Conservation (phyloP, 2,113 vertebrate genomes). For the Halcyon malimbica region DNA sequence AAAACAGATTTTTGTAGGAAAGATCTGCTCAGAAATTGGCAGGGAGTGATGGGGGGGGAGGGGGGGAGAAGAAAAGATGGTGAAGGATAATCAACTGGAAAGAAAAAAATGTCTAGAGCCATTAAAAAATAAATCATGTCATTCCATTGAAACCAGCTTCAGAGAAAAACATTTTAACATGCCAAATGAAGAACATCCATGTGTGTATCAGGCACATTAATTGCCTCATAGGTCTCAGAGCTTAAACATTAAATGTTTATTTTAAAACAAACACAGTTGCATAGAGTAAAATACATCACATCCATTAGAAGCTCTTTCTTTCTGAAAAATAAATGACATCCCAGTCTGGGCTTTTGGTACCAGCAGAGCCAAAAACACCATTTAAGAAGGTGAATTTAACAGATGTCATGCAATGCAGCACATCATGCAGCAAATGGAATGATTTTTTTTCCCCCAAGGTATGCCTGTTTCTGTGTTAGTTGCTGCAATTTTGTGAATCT, state of each 20-base stretch:
- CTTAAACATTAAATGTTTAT: neutral
- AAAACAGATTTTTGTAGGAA: neutral
- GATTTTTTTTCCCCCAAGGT: accelerated
- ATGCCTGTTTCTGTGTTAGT: neutral
- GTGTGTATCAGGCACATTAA: neutral
- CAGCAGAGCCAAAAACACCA: neutral
- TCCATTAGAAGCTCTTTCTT: neutral
- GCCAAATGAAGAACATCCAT: neutral
- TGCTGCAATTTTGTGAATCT: neutral
- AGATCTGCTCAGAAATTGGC: neutral
- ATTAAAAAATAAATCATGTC: neutral
- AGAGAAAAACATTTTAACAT: neutral
- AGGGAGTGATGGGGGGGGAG: neutral
- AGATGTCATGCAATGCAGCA: neutral
- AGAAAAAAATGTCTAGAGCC: neutral
- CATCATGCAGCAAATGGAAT: accelerated
- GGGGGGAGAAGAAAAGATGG: neutral
- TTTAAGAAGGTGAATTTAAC: conserved; percentile 25
- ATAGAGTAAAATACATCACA: neutral
- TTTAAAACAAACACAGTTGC: neutral
- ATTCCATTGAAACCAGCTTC: neutral
- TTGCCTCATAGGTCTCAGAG: neutral
- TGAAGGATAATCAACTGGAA: neutral
- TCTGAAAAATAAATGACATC: neutral
- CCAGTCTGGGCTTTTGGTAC: neutral